These are phyloP conservation scores for Enteromius treurensis DNA, from an alignment of 2,797 vertebrate species.

Conservation along the genomic window DNA sequence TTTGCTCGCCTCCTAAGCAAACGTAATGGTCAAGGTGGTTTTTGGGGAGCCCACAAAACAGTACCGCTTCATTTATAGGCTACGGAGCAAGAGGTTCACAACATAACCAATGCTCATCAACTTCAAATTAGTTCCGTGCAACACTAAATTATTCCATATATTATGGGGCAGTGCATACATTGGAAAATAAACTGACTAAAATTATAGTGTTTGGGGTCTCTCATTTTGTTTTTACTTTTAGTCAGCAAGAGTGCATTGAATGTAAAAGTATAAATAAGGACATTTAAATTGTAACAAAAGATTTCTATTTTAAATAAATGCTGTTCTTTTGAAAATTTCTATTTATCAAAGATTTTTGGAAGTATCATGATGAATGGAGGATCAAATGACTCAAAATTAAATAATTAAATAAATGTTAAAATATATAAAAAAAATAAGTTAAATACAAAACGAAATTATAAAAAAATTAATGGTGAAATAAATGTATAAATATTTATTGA, in stretches of 20 bases:
- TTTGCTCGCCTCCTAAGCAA: slow-evolving; percentile 70
- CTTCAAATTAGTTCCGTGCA: slow-evolving; percentile 15
- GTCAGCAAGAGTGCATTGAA: background rate
- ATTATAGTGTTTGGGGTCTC: background rate
- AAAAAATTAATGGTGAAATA: no score
- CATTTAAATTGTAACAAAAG: background rate
- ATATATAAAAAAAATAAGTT: no score
- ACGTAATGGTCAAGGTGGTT: slow-evolving; percentile 76
- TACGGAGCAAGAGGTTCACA: slow-evolving; percentile 28
- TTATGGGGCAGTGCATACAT: background rate
- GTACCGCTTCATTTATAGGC: slow-evolving; percentile 55
- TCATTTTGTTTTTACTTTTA: background rate
- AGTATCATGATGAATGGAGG: no score
- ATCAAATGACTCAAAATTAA: no score
- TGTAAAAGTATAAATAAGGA: background rate
- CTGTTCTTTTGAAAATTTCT: background rate
- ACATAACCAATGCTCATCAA: slow-evolving; percentile 28
- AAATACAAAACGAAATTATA: no score
- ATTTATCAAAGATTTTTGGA: background rate
- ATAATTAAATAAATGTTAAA: no score
- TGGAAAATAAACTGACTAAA: background rate
- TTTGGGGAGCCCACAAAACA: slow-evolving; percentile 56
- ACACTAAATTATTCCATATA: slow-evolving; percentile 30
- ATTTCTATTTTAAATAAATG: background rate
- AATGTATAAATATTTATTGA: no score